Percentiles rank a stretch among this genome's conserved stretches.
phyloP scores from a whole-genome alignment of 2,113 vertebrate species.

The Aptenodytes forsteri region DNA sequence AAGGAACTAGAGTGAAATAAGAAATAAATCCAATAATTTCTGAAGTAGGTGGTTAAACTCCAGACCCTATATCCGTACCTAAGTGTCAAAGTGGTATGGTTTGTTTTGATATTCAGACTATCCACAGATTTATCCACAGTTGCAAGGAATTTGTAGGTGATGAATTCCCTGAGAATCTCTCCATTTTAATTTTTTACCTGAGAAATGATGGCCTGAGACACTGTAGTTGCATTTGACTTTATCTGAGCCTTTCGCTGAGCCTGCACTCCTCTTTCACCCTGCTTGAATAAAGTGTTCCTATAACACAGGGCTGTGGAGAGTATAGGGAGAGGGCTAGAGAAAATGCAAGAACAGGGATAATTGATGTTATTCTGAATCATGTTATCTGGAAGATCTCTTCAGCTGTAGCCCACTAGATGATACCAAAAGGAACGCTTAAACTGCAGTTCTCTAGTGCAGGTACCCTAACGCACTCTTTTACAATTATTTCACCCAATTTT shows the following conservation, averaged over 20 bases:
- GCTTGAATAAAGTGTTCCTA: not conserved
- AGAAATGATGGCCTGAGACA: not conserved
- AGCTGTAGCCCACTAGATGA: not conserved
- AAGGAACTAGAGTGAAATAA: conserved; percentile 11
- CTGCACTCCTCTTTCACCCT: not conserved
- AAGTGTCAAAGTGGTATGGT: not conserved
- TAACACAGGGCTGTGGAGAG: not conserved
- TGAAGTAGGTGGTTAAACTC: not conserved
- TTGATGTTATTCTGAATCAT: not conserved
- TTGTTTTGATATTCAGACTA: not conserved
- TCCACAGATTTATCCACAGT: not conserved
- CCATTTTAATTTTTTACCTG: not conserved
- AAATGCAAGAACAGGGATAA: not conserved
- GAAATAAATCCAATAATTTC: not conserved
- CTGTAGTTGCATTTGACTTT: not conserved
- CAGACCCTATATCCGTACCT: not conserved
- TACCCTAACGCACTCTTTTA: not conserved
- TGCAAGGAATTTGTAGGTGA: not conserved
- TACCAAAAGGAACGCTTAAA: not conserved
- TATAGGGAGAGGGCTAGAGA: not conserved
- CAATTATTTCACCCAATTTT: not conserved
- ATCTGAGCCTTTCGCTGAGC: not conserved
- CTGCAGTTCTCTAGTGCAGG: not conserved
- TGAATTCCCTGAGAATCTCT: not conserved
- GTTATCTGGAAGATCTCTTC: not conserved